Percentiles rank a stretch among this genome's conserved stretches.
phyloP scores from a whole-genome alignment of 2,888 invertebrate species.

The Apantesis nais region DNA sequence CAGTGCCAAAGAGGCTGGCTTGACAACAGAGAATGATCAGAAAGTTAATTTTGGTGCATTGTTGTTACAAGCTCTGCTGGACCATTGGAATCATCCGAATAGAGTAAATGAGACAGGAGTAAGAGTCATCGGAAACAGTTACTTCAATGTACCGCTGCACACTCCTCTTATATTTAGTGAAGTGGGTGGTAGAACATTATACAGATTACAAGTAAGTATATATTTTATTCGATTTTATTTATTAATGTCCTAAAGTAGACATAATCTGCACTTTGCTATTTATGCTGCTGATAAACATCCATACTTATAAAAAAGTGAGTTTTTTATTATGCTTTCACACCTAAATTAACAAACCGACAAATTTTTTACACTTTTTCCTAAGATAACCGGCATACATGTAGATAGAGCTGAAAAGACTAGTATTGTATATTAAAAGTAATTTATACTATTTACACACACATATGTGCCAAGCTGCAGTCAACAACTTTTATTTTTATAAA shows the following conservation, averaged over 20 bases:
- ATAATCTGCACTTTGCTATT: too few species aligned
- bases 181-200: constrained; percentile 97
- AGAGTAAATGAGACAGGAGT: constrained; percentile 88
- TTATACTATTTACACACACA: too few species aligned
- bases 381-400: too few species aligned
- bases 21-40: constrained; percentile 91
- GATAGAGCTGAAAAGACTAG: too few species aligned
- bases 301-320: too few species aligned
- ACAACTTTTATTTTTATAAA: too few species aligned
- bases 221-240: background rate
- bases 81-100: constrained; percentile 95
- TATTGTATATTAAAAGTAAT: too few species aligned
- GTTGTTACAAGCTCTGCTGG: constrained; percentile 96
- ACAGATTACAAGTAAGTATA: constrained; percentile 86
- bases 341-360: too few species aligned
- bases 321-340: too few species aligned
- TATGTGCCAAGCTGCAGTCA: too few species aligned
- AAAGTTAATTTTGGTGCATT: constrained; percentile 98
- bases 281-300: too few species aligned
- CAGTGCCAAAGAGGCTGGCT: constrained; percentile 96
- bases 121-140: constrained; percentile 90
- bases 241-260: background rate
- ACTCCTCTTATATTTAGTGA: constrained; percentile 99
- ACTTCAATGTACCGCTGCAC: constrained; percentile 96
- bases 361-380: too few species aligned